Percentiles rank a stretch among this genome's conserved stretches.
Evolutionary conservation across 2,888 invertebrate genomes (phyloP).

Genomic region (Sympetrum striolatum): DNA sequence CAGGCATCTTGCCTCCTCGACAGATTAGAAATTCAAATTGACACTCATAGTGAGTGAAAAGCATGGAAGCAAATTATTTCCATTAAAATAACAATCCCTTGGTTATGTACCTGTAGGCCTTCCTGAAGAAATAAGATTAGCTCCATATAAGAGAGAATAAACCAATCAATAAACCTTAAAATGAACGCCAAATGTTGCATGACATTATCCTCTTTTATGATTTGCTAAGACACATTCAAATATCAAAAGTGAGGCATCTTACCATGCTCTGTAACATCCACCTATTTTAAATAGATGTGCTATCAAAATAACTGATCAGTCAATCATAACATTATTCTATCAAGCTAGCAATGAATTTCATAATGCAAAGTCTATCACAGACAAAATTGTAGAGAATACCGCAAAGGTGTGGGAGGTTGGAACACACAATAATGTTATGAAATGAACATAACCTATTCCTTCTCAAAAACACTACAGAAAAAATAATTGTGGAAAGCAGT

Average conservation of each 20-base stretch:
- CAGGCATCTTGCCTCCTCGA: conserved; percentile 26
- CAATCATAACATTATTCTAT: neutral
- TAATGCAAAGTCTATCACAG: neutral
- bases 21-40: conserved; percentile 25
- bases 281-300: neutral
- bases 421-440: neutral
- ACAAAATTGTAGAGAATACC: neutral
- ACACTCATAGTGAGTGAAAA: neutral
- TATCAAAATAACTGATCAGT: neutral
- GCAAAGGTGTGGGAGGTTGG: neutral
- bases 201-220: neutral
- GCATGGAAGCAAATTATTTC: conserved; percentile 9
- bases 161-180: neutral
- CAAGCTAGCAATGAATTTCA: neutral
- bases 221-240: neutral
- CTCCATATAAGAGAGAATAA: neutral
- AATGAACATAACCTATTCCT: neutral
- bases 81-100: neutral
- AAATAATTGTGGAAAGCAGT: neutral
- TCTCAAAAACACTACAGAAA: neutral
- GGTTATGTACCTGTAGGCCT: neutral
- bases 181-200: neutral
- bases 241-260: neutral
- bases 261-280: neutral
- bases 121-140: neutral